Conservation (phyloP, 2,797 vertebrate species). For the Pempheris klunzingeri region DNA sequence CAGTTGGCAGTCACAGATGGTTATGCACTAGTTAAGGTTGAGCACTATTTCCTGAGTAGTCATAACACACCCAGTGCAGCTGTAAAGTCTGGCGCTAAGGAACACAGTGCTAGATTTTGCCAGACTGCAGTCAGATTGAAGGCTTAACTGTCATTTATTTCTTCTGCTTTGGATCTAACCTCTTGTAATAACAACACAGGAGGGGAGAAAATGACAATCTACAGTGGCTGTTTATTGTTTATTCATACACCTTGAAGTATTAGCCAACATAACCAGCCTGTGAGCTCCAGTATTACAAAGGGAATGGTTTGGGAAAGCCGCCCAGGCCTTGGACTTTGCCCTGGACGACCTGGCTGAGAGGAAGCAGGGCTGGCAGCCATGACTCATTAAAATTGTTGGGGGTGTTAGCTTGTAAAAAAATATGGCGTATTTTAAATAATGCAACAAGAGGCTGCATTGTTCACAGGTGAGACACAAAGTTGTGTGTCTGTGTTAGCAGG, state of each 20-base stretch:
- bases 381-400: constrained; percentile 19
- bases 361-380: constrained; percentile 9
- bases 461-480: not conserved
- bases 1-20: not conserved
- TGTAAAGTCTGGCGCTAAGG: not conserved
- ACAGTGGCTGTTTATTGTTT: not conserved
- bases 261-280: not conserved
- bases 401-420: constrained; percentile 52
- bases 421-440: constrained; percentile 33
- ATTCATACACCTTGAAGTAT: constrained; percentile 1
- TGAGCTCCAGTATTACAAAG: not conserved
- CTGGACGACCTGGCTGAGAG: constrained; percentile 1
- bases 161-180: not conserved
- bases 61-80: no score
- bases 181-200: not conserved
- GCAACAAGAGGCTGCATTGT: constrained; percentile 36
- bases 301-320: not conserved
- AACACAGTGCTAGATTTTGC: not conserved
- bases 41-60: not conserved
- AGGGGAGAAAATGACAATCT: no score
- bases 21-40: not conserved
- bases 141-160: not conserved
- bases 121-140: not conserved
- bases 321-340: constrained; percentile 53
- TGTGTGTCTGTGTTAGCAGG: not conserved